phyloP scores from a whole-genome alignment of 2,113 vertebrate species.

The Oreochromis aureus region DNA sequence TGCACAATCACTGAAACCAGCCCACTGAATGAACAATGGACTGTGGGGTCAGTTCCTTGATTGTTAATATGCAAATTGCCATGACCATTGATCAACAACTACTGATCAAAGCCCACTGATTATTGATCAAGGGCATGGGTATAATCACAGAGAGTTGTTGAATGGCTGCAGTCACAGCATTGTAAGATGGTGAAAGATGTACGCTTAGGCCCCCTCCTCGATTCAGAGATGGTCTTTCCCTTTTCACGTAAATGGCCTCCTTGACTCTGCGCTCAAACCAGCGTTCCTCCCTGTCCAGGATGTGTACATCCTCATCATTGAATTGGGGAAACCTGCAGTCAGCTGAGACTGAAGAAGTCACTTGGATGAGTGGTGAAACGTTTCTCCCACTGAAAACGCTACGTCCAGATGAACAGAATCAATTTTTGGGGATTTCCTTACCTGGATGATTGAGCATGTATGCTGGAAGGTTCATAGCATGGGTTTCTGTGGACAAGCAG shows the following conservation, averaged over 20 bases:
- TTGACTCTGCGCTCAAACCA: accelerated
- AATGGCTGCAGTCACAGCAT: too few relatives aligned
- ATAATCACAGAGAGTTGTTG: too few relatives aligned
- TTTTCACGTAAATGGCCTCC: not conserved
- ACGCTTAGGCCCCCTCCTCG: too few relatives aligned
- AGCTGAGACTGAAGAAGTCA: not conserved
- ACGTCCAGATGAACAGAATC: not conserved
- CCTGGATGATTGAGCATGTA: not conserved
- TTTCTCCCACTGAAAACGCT: not conserved
- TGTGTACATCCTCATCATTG: not conserved
- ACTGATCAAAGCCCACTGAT: too few relatives aligned
- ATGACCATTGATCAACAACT: too few relatives aligned
- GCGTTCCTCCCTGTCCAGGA: not conserved
- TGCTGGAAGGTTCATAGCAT: not conserved
- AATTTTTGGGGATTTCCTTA: not conserved
- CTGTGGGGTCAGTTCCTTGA: too few relatives aligned
- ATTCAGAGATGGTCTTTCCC: too few relatives aligned
- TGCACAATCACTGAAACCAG: not conserved
- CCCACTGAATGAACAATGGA: too few relatives aligned
- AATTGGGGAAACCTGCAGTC: not conserved
- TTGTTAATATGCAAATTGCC: too few relatives aligned
- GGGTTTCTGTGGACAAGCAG: not conserved
- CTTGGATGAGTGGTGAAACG: not conserved
- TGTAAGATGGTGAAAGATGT: too few relatives aligned
- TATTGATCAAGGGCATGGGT: too few relatives aligned